Conservation (phyloP, 2,113 vertebrate species). For the Tachysurus vachellii region DNA sequence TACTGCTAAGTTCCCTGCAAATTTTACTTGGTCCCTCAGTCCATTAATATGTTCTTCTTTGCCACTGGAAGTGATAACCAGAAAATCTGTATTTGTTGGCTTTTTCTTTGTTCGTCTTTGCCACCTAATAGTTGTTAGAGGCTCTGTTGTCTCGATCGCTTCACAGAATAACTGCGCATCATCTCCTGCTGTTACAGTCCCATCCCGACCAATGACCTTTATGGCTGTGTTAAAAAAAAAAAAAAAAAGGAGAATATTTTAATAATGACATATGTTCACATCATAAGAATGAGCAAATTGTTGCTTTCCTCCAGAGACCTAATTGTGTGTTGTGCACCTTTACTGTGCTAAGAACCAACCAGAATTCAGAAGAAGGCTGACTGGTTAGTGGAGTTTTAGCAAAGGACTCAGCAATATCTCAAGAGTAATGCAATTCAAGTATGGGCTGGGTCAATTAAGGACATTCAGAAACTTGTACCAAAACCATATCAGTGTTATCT, state of each 20-base stretch:
- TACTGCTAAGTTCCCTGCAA: slow-evolving; percentile 19
- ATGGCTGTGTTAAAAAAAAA: slow-evolving; percentile 41
- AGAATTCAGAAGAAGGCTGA: too few relatives aligned
- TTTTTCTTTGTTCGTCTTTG: slow-evolving; percentile 50
- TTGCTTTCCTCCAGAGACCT: too few relatives aligned
- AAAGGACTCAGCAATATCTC: too few relatives aligned
- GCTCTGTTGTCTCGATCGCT: background rate
- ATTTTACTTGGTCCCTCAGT: slow-evolving; percentile 25
- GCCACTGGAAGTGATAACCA: fast-evolving
- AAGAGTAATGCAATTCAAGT: too few relatives aligned
- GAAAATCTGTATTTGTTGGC: background rate
- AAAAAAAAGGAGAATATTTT: background rate
- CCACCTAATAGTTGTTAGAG: slow-evolving; percentile 57
- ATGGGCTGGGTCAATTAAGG: too few relatives aligned
- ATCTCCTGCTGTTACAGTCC: background rate
- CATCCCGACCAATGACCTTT: slow-evolving; percentile 33
- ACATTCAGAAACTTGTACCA: too few relatives aligned
- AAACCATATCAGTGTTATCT: too few relatives aligned
- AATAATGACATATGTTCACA: too few relatives aligned
- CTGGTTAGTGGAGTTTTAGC: too few relatives aligned
- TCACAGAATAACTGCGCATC: slow-evolving; percentile 45
- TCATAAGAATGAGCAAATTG: too few relatives aligned
- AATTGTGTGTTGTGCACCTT: too few relatives aligned
- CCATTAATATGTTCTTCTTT: background rate
- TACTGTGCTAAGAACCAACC: too few relatives aligned